These are phyloP conservation scores for Nesogale talazaci DNA, from an alignment of 2,113 vertebrate genomes.

Conservation along the genomic window DNA sequence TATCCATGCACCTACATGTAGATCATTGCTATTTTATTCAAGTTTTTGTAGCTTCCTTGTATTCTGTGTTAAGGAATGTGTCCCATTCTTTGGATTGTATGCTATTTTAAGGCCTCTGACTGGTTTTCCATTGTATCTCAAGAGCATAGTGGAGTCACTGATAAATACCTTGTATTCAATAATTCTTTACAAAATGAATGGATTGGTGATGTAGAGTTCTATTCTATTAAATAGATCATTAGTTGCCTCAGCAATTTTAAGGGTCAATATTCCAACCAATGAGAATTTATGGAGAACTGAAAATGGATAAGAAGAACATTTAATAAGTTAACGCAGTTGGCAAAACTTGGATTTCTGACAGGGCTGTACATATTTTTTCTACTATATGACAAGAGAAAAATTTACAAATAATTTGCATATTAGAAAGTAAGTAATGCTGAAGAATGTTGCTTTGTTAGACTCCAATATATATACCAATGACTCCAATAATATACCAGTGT, in stretches of 20 bases:
- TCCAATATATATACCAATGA: too few species aligned
- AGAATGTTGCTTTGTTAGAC: too few species aligned
- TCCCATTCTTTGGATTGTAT: neutral
- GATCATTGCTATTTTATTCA: neutral
- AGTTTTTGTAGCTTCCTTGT: neutral
- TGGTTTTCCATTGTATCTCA: neutral
- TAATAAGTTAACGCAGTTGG: too few species aligned
- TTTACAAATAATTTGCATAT: too few species aligned
- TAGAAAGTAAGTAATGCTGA: too few species aligned
- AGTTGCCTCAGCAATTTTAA: neutral
- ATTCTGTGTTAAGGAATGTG: neutral
- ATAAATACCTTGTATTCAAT: neutral
- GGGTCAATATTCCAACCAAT: neutral
- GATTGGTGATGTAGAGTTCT: neutral
- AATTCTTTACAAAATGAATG: neutral
- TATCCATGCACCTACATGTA: too few species aligned
- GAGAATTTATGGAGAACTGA: constrained; percentile 3
- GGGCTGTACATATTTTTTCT: too few species aligned
- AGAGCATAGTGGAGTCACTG: neutral
- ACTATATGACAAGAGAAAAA: too few species aligned
- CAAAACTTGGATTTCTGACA: too few species aligned
- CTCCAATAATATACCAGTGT: too few species aligned
- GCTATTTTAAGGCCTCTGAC: neutral
- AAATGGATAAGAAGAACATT: neutral
- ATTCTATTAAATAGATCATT: neutral